phyloP scores from a whole-genome alignment of 2,797 vertebrate genomes.

The Clarias pachynema region DNA sequence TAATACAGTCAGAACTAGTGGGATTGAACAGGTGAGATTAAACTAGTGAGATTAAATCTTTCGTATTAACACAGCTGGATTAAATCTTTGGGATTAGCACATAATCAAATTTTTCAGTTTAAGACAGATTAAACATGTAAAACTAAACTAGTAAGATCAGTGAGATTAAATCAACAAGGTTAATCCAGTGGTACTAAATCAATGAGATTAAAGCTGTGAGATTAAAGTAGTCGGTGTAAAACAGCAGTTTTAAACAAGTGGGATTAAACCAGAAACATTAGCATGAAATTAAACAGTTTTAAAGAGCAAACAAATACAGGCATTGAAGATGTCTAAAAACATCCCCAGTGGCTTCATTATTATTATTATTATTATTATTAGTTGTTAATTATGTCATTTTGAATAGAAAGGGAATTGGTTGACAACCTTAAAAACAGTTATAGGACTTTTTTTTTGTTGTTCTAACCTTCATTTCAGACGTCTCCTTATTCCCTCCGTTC shows the following conservation, averaged over 20 bases:
- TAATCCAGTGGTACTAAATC: background rate
- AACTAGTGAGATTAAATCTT: too few species aligned
- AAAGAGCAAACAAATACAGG: background rate
- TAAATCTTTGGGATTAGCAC: too few species aligned
- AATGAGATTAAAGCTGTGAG: background rate
- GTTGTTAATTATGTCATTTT: background rate
- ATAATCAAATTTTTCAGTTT: too few species aligned
- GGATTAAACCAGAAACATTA: background rate
- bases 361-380: too few species aligned
- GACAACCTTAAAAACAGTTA: background rate
- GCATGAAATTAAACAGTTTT: too few species aligned
- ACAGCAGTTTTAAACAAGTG: background rate
- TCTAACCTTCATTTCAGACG: constrained; percentile 16
- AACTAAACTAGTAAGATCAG: background rate
- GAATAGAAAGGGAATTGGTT: background rate
- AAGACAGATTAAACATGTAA: too few species aligned
- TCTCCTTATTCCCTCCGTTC: constrained; percentile 26
- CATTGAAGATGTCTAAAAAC: background rate
- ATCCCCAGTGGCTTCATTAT: too few species aligned
- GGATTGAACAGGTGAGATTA: background rate
- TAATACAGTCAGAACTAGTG: background rate
- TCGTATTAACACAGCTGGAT: too few species aligned
- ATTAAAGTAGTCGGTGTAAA: background rate
- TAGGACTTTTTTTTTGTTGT: too few species aligned
- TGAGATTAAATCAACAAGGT: background rate